These are phyloP conservation scores for Podiceps cristatus DNA, from an alignment of 2,113 vertebrate genomes.

Conservation along the genomic window DNA sequence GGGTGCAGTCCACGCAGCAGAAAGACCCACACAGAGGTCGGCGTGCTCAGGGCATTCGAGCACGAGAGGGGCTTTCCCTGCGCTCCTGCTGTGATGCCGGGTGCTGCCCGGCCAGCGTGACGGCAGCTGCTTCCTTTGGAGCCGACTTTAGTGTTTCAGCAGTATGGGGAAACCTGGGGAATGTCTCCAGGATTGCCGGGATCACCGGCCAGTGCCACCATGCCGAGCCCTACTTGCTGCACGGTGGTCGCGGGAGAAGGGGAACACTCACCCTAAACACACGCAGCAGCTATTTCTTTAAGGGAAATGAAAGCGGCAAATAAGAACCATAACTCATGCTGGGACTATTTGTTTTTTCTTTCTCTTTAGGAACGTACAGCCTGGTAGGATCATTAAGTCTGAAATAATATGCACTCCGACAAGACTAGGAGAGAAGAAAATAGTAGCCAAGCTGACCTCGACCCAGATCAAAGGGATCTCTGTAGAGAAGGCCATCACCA, in stretches of 20 bases:
- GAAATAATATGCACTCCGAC: slow-evolving; percentile 54
- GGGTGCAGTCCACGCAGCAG: fast-evolving
- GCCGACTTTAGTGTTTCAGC: neutral
- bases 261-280: neutral
- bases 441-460: slow-evolving; percentile 66
- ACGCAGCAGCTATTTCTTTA: fast-evolving
- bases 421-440: slow-evolving; percentile 66
- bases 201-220: fast-evolving
- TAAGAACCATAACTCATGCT: neutral
- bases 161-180: fast-evolving
- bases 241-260: fast-evolving
- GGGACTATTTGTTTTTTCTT: neutral
- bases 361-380: slow-evolving; percentile 52
- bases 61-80: fast-evolving
- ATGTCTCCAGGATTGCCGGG: fast-evolving
- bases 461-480: slow-evolving; percentile 66
- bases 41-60: fast-evolving
- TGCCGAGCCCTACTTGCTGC: neutral
- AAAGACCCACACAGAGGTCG: neutral
- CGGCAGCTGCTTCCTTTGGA: neutral
- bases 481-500: slow-evolving; percentile 58
- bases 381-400: slow-evolving; percentile 64
- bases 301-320: neutral
- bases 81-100: neutral
- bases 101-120: neutral